phyloP scores from a whole-genome alignment of 64 coral and sea anemone genomes.

The Stylophora pistillata region DNA sequence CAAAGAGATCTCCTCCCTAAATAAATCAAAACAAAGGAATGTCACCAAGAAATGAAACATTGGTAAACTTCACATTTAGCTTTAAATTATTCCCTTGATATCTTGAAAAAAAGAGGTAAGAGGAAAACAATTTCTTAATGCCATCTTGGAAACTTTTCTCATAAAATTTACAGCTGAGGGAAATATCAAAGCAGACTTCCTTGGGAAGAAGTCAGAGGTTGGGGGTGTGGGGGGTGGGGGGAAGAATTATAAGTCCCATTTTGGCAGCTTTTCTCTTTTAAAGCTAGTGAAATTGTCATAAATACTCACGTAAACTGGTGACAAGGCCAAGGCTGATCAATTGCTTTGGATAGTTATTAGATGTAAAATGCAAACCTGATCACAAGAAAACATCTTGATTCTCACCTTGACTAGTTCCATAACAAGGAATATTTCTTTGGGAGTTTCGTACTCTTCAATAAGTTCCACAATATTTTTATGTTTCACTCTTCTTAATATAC shows the following conservation, averaged over 20 bases:
- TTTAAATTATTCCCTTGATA: neutral
- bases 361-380: neutral
- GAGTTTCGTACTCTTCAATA: constrained; percentile 97
- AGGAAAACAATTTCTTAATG: too few relatives aligned
- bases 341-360: neutral
- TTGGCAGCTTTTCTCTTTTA: too few relatives aligned
- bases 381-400: neutral
- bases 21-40: constrained; percentile 2
- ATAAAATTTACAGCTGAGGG: too few relatives aligned
- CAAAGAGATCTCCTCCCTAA: constrained; percentile 98
- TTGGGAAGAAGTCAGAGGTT: too few relatives aligned
- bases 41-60: neutral
- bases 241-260: too few relatives aligned
- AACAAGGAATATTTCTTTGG: constrained; percentile 98
- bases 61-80: neutral
- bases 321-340: too few relatives aligned
- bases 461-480: constrained; percentile 94
- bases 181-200: too few relatives aligned
- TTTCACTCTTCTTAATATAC: constrained; percentile 95
- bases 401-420: constrained; percentile 98
- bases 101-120: too few relatives aligned
- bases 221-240: too few relatives aligned
- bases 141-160: too few relatives aligned
- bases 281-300: too few relatives aligned
- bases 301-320: too few relatives aligned